Evolutionary conservation across 2,797 vertebrate species (phyloP).

Genomic region (Poeciliopsis presidionis): DNA sequence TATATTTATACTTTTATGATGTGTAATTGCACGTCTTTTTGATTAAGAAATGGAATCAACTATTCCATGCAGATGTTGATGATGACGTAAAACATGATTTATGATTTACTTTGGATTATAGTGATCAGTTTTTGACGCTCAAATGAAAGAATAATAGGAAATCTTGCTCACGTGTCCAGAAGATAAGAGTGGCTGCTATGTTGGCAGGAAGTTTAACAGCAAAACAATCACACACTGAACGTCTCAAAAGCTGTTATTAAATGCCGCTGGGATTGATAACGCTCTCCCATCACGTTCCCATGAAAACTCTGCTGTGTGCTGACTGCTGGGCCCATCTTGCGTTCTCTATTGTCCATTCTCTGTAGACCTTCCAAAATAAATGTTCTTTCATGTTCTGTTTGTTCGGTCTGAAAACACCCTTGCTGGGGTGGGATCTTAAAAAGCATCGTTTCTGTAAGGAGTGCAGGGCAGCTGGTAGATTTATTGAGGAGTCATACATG

Average conservation of each 20-base stretch:
- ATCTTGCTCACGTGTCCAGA: neutral
- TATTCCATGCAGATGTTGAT: neutral
- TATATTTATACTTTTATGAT: neutral
- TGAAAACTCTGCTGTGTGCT: slow-evolving; percentile 7
- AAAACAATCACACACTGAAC: neutral
- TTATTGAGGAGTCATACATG: neutral
- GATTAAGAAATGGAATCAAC: neutral
- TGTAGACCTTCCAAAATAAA: slow-evolving; percentile 51
- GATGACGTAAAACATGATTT: neutral
- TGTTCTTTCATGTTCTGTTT: slow-evolving; percentile 39
- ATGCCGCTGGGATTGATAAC: neutral
- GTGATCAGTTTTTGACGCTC: neutral
- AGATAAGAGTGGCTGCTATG: neutral
- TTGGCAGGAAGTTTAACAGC: neutral
- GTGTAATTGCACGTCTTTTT: neutral
- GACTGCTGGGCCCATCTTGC: slow-evolving; percentile 13
- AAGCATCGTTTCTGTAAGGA: neutral
- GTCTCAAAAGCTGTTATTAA: neutral
- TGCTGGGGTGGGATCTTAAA: neutral
- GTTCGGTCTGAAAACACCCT: slow-evolving; percentile 29
- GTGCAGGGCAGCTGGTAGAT: neutral
- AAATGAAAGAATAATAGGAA: too few relatives aligned
- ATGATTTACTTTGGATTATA: neutral
- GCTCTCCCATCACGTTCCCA: neutral
- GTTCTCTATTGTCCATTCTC: slow-evolving; percentile 25